These are phyloP conservation scores for Labeo rohita DNA, from an alignment of 2,113 vertebrate genomes.

Conservation along the genomic window DNA sequence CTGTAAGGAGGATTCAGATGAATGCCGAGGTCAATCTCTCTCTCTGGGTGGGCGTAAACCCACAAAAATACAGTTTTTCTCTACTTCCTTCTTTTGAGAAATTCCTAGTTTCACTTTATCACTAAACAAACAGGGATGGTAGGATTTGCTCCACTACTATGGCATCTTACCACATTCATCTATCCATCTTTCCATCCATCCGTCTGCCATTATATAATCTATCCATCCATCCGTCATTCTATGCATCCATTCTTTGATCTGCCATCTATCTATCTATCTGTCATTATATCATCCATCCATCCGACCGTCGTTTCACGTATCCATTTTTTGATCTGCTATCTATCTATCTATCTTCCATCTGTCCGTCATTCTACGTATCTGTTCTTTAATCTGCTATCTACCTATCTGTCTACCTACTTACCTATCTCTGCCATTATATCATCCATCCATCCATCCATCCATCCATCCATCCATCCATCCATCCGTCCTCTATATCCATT, in stretches of 20 bases:
- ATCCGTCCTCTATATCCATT: background rate
- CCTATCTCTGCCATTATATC: too few relatives aligned
- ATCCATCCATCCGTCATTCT: background rate
- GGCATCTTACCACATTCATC: background rate
- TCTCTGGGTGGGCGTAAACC: background rate
- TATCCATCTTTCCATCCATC: background rate
- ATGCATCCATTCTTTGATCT: background rate
- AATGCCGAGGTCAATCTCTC: constrained; percentile 38
- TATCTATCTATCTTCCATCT: background rate
- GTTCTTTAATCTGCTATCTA: background rate
- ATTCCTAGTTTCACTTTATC: background rate
- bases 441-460: background rate
- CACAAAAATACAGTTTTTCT: background rate
- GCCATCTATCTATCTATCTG: constrained; percentile 25
- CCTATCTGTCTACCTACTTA: background rate
- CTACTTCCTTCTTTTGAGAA: background rate
- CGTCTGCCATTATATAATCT: background rate
- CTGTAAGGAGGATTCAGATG: constrained; percentile 51
- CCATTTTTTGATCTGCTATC: background rate
- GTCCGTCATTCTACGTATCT: background rate
- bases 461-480: background rate
- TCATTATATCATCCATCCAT: background rate
- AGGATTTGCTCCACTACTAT: too few relatives aligned
- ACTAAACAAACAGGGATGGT: background rate
- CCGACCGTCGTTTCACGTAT: too few relatives aligned